Percentiles rank a stretch among this genome's conserved stretches.
Evolutionary conservation across 2,113 vertebrate genomes (phyloP).

Genomic region (Lophochroa leadbeateri): DNA sequence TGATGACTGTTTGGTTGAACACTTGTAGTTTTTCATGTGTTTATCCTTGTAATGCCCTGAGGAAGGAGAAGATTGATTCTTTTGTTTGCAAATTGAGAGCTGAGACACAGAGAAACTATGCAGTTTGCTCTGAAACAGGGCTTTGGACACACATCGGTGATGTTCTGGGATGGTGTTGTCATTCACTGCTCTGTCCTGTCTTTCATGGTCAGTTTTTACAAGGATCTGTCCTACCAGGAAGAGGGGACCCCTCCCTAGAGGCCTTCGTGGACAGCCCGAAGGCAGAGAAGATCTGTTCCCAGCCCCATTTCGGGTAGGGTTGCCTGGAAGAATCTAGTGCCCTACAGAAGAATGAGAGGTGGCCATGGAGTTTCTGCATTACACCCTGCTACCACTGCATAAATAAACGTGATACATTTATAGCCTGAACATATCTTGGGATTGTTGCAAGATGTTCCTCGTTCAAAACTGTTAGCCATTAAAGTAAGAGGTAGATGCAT

Average conservation of each 20-base stretch:
- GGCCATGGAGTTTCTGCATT: neutral
- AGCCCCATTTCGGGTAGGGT: neutral
- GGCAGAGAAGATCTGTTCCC: neutral
- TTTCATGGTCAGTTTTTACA: accelerated
- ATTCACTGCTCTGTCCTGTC: accelerated
- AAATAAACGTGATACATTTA: slow-evolving; percentile 1
- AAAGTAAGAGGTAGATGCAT: slow-evolving; percentile 12
- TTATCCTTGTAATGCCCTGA: neutral
- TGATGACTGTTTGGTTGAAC: accelerated
- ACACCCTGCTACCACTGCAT: neutral
- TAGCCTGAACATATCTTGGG: neutral
- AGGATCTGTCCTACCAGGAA: neutral
- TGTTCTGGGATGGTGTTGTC: neutral
- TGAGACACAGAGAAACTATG: neutral
- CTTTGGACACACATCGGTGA: neutral
- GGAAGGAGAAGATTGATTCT: neutral
- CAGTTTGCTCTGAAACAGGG: neutral
- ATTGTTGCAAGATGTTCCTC: slow-evolving; percentile 14
- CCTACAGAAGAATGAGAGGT: neutral
- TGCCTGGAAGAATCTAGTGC: neutral
- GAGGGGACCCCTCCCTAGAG: neutral
- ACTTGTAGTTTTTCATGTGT: neutral
- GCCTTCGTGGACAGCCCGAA: neutral
- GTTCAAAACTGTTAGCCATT: slow-evolving; percentile 4
- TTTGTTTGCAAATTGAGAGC: neutral